phyloP scores from a whole-genome alignment of 2,113 vertebrate genomes.

The Motacilla tschutschensis region DNA sequence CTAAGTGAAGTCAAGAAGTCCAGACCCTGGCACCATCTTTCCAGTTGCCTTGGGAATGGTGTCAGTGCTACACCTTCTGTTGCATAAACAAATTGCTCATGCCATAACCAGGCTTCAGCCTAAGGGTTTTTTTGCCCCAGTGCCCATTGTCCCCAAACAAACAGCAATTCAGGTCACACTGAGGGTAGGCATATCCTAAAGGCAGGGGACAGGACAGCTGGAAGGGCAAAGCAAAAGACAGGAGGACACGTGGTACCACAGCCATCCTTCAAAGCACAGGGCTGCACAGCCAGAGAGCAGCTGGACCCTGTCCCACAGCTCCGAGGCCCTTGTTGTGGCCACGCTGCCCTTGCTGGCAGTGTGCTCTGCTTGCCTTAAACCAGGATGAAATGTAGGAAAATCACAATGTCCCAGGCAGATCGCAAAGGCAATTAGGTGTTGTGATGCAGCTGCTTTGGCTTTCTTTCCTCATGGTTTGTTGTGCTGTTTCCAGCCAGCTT shows the following conservation, averaged over 20 bases:
- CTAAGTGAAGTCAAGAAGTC: background rate
- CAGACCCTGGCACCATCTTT: background rate
- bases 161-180: background rate
- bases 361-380: background rate
- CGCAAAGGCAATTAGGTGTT: background rate
- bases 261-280: background rate
- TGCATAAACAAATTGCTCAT: background rate
- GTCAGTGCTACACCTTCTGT: background rate
- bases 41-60: background rate
- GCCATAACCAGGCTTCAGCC: background rate
- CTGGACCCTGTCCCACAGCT: background rate
- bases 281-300: background rate
- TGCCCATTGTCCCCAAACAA: background rate
- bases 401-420: background rate
- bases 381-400: background rate
- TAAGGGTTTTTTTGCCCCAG: background rate
- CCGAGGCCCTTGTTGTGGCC: fast-evolving
- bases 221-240: background rate
- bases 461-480: background rate
- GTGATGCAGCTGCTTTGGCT: background rate
- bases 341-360: fast-evolving
- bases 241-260: background rate
- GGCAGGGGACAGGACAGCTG: background rate
- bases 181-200: background rate
- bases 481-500: background rate